Conservation (phyloP, 2,888 invertebrate species). For the Rhaphigaster nebulosa region DNA sequence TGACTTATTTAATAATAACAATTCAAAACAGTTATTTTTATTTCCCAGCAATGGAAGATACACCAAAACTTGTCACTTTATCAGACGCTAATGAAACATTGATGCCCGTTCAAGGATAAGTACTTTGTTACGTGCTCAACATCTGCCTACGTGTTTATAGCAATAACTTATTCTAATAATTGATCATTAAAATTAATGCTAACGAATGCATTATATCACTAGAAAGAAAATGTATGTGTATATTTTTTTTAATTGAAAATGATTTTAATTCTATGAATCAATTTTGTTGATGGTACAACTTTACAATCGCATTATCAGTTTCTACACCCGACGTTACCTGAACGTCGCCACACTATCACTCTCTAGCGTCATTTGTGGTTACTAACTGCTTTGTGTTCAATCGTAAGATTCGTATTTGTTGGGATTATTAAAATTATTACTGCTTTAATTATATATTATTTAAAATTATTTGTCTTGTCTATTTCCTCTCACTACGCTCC, state of each 20-base stretch:
- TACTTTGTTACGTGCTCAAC: background rate
- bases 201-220: background rate
- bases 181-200: background rate
- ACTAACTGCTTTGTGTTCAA: too few species aligned
- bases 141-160: background rate
- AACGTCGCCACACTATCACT: too few species aligned
- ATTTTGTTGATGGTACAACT: too few species aligned
- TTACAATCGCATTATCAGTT: too few species aligned
- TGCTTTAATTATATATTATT: too few species aligned
- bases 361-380: too few species aligned
- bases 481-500: too few species aligned
- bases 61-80: background rate
- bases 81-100: background rate
- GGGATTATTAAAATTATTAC: too few species aligned
- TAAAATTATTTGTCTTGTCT: too few species aligned
- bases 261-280: background rate
- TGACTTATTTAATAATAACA: too few species aligned
- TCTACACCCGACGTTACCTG: too few species aligned
- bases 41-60: constrained; percentile 11
- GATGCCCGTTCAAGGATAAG: background rate
- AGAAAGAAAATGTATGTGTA: background rate
- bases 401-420: too few species aligned
- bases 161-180: background rate
- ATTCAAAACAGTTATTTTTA: constrained; percentile 5
- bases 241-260: background rate